These are phyloP conservation scores for Syritta pipiens DNA, from an alignment of 2,888 invertebrate genomes.

Conservation along the genomic window DNA sequence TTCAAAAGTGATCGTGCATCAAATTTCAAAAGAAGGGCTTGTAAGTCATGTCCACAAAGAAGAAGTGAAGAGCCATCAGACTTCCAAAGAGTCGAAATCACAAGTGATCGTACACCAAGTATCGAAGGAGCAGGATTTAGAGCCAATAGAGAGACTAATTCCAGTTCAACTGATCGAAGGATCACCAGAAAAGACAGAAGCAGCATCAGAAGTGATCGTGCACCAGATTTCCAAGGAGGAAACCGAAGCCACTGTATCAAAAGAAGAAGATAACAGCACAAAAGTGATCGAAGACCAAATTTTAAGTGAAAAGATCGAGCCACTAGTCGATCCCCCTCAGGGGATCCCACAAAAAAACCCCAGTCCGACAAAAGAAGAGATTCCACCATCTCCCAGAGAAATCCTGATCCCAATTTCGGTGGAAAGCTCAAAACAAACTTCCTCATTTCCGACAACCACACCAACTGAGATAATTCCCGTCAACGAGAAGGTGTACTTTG, in stretches of 20 bases:
- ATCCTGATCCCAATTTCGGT: constrained; percentile 21
- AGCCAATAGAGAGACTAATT: no score
- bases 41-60: background rate
- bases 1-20: constrained; percentile 48
- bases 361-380: background rate
- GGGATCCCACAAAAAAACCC: background rate
- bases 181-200: no score
- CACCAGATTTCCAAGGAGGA: constrained; percentile 22
- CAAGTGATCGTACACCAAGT: constrained; percentile 4
- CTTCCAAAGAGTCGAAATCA: no score
- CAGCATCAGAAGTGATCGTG: constrained; percentile 74
- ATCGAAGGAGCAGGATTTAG: background rate
- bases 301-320: background rate
- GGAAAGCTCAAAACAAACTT: constrained; percentile 2
- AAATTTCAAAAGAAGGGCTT: constrained; percentile 14
- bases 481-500: background rate
- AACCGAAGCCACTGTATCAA: background rate
- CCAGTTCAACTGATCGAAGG: no score
- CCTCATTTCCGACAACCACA: constrained; percentile 1
- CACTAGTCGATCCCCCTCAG: background rate
- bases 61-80: no score
- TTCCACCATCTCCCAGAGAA: background rate
- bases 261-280: background rate
- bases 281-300: constrained; percentile 16
- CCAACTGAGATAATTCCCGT: background rate